Evolutionary conservation across 2,888 invertebrate species (phyloP).

Genomic region (Tenodera sinensis): DNA sequence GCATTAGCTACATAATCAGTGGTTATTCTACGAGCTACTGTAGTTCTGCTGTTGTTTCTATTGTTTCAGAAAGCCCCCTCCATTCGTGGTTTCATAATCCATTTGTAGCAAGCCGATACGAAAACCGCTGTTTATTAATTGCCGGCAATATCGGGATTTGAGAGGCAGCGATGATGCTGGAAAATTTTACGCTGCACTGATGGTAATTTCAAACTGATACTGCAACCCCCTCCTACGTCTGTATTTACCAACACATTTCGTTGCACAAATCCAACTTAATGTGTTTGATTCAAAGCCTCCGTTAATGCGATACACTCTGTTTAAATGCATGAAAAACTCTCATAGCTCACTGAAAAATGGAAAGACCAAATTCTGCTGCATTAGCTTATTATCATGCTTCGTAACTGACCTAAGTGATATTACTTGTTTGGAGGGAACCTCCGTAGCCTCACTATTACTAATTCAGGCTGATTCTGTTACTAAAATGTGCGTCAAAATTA

Average conservation of each 20-base stretch:
- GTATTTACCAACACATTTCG: neutral
- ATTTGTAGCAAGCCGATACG: neutral
- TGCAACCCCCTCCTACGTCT: neutral
- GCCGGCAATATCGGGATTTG: neutral
- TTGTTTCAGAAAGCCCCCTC: neutral
- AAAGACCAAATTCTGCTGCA: neutral
- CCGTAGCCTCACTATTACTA: too few species aligned
- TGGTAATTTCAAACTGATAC: neutral
- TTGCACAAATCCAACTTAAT: neutral
- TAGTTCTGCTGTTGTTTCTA: neutral
- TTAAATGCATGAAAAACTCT: neutral
- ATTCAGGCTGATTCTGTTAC: too few species aligned
- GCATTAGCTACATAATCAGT: neutral
- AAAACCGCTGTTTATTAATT: neutral
- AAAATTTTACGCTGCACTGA: neutral
- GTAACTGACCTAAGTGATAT: too few species aligned
- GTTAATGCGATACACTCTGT: neutral
- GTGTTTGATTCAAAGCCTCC: neutral
- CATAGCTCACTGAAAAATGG: neutral
- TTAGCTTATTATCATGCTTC: too few species aligned
- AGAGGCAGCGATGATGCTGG: neutral
- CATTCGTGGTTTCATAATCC: neutral
- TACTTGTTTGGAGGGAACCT: too few species aligned
- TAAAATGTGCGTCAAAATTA: too few species aligned
- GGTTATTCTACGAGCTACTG: neutral